Conservation (phyloP, 2,888 invertebrate genomes). For the Agonum fuliginosum region DNA sequence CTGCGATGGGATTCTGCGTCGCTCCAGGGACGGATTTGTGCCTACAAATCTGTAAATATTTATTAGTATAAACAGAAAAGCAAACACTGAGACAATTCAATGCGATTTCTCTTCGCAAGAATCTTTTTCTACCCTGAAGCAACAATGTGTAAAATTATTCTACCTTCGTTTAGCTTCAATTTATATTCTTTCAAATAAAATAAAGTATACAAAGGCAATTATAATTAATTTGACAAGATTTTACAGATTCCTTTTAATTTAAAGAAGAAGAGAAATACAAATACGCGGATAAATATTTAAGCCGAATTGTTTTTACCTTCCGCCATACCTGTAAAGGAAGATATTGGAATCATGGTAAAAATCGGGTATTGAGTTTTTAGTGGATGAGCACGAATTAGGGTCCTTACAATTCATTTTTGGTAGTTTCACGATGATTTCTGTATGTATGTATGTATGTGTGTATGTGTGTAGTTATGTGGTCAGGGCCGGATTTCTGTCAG, state of each 20-base stretch:
- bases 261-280: too few relatives aligned
- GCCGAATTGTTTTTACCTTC: too few relatives aligned
- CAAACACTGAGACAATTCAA: conserved; percentile 43
- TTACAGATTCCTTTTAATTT: not conserved
- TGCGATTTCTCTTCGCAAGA: not conserved
- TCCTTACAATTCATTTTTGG: too few relatives aligned
- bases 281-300: too few relatives aligned
- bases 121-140: conserved; percentile 21
- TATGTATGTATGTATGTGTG: too few relatives aligned
- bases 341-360: too few relatives aligned
- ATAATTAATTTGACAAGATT: conserved; percentile 2
- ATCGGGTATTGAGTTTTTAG: too few relatives aligned
- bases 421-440: too few relatives aligned
- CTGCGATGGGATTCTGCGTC: conserved; percentile 50
- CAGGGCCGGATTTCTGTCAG: too few relatives aligned
- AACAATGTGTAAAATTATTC: conserved; percentile 29
- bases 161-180: conserved; percentile 3
- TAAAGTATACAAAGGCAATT: not conserved
- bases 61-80: conserved; percentile 46
- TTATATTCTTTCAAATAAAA: not conserved
- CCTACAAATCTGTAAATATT: conserved; percentile 58
- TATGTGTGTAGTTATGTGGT: too few relatives aligned
- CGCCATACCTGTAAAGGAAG: too few relatives aligned
- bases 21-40: conserved; percentile 40
- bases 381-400: too few relatives aligned